These are phyloP conservation scores for Sternarchorhynchus goeldii DNA, from an alignment of 2,797 vertebrate species.

Conservation along the genomic window DNA sequence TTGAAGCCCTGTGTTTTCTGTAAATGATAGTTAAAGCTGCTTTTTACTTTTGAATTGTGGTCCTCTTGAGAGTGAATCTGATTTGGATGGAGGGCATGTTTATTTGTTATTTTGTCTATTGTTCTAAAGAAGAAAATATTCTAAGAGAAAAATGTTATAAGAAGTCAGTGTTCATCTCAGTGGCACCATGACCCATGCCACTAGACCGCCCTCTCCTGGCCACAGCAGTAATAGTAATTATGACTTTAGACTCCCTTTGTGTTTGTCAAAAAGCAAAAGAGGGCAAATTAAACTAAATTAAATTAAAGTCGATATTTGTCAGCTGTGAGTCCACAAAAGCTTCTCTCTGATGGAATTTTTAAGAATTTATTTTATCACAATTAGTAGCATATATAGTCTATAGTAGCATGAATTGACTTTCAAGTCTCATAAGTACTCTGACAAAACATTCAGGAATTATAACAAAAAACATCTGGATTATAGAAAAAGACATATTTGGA, in stretches of 20 bases:
- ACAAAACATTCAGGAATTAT: background rate
- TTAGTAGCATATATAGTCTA: constrained; percentile 1
- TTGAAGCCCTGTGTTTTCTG: constrained; percentile 11
- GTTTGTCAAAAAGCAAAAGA: constrained; percentile 37
- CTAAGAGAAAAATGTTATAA: constrained; percentile 32
- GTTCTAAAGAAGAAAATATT: constrained; percentile 26
- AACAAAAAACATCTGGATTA: background rate
- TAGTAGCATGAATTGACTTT: background rate
- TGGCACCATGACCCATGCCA: constrained; percentile 34
- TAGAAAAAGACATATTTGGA: background rate
- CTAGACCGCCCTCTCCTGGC: constrained; percentile 59
- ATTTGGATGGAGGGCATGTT: constrained; percentile 20
- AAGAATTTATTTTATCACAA: constrained; percentile 41
- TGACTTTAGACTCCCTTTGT: constrained; percentile 14
- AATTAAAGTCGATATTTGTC: constrained; percentile 38
- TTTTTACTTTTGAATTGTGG: constrained; percentile 10
- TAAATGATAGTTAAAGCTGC: background rate
- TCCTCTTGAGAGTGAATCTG: constrained; percentile 21
- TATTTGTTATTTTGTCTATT: constrained; percentile 38
- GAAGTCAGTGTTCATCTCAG: background rate
- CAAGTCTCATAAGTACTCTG: constrained; percentile 19
- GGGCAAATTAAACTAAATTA: constrained; percentile 32
- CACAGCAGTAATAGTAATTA: constrained; percentile 15
- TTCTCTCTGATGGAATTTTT: constrained; percentile 30
- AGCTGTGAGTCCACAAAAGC: constrained; percentile 23